Conservation (phyloP, 2,888 invertebrate genomes). For the Drosophila ochracea region DNA sequence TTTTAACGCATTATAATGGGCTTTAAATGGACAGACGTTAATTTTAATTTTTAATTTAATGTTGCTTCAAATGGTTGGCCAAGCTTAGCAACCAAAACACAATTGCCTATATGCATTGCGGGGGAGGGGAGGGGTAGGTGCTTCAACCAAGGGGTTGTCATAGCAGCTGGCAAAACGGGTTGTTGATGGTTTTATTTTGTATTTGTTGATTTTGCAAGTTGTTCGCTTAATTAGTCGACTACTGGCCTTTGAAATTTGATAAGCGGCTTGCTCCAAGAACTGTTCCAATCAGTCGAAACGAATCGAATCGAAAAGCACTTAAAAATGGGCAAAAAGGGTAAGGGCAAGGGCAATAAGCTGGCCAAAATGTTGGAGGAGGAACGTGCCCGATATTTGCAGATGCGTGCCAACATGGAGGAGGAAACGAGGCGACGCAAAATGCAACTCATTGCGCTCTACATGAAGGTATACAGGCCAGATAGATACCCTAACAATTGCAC, state of each 20-base stretch:
- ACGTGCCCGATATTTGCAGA: constrained; percentile 91
- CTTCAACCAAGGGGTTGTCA: constrained; percentile 43
- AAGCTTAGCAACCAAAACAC: constrained; percentile 45
- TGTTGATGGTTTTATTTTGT: constrained; percentile 35
- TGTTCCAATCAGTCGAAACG: constrained; percentile 23
- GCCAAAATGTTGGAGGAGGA: constrained; percentile 95
- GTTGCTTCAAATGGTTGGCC: constrained; percentile 14
- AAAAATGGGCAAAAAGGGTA: constrained; percentile 88
- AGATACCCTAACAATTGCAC: neutral
- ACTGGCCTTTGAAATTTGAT: constrained; percentile 57
- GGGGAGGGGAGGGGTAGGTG: neutral
- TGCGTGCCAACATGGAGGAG: constrained; percentile 92
- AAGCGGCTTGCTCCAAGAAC: constrained; percentile 46
- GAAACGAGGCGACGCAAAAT: constrained; percentile 92
- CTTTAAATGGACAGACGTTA: constrained; percentile 52
- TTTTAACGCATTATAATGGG: constrained; percentile 57
- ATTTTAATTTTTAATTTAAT: constrained; percentile 67
- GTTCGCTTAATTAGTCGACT: constrained; percentile 53
- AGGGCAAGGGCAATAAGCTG: constrained; percentile 90
- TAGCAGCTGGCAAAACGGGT: constrained; percentile 33
- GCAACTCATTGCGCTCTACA: constrained; percentile 91
- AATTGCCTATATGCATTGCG: neutral
- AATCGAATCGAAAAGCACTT: constrained; percentile 16
- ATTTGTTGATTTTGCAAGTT: constrained; percentile 8
- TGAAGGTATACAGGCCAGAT: constrained; percentile 88